Evolutionary conservation across 2,113 vertebrate species (phyloP).

Genomic region (Thunnus maccoyii): DNA sequence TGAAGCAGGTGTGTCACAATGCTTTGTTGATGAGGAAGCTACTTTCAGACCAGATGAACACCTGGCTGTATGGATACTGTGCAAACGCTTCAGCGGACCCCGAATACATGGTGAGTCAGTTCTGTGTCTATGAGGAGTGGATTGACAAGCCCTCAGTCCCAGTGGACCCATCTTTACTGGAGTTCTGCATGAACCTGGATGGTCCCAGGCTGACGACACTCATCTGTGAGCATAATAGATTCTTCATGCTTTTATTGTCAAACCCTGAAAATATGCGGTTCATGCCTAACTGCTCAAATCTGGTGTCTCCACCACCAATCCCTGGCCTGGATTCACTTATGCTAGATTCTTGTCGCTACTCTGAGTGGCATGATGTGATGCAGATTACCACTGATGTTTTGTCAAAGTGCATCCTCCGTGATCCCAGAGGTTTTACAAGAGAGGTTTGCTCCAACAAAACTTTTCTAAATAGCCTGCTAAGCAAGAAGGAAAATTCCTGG

Average conservation of each 20-base stretch:
- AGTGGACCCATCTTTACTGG: conserved; percentile 65
- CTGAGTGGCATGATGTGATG: conserved; percentile 72
- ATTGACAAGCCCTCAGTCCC: not conserved
- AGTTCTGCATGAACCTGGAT: conserved; percentile 82
- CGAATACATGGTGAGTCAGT: conserved; percentile 67
- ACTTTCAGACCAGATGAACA: conserved; percentile 71
- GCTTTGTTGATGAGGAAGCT: conserved; percentile 72
- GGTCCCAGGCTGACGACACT: conserved; percentile 58
- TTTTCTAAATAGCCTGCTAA: conserved; percentile 67
- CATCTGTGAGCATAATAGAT: conserved; percentile 77
- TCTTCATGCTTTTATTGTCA: conserved; percentile 79
- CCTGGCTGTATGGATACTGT: conserved; percentile 84
- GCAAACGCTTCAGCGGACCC: conserved; percentile 68
- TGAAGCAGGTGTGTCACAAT: conserved; percentile 78
- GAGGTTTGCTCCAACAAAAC: conserved; percentile 80
- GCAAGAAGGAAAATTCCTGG: conserved; percentile 72
- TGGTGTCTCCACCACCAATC: not conserved
- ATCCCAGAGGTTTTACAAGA: conserved; percentile 71
- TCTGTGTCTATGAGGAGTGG: conserved; percentile 84
- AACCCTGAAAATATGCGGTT: conserved; percentile 71
- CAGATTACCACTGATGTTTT: conserved; percentile 62
- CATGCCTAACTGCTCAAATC: conserved; percentile 75
- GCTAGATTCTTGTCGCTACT: conserved; percentile 74
- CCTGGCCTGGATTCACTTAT: not conserved
- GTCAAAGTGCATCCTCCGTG: conserved; percentile 75